These are phyloP conservation scores for Whitmania pigra DNA, from an alignment of 1,140 invertebrate genomes.

Conservation along the genomic window DNA sequence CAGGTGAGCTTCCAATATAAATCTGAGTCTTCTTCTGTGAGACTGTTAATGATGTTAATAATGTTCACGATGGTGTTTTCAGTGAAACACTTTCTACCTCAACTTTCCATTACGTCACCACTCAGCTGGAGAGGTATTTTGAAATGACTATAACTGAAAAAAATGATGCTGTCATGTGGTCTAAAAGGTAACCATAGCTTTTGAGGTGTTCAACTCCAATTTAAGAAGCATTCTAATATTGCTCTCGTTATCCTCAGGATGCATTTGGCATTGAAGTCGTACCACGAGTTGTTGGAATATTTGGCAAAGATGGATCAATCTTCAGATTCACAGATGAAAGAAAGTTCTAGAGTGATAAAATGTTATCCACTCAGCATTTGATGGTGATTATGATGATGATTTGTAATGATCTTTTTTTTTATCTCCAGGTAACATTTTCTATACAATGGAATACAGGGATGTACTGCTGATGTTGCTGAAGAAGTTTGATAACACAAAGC, in stretches of 20 bases:
- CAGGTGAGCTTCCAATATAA: conserved; percentile 49
- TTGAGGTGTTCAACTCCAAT: neutral
- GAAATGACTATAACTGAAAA: conserved; percentile 77
- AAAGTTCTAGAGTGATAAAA: conserved; percentile 60
- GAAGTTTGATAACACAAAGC: conserved; percentile 68
- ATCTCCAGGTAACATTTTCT: conserved; percentile 57
- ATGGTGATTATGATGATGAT: neutral
- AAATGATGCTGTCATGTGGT: conserved; percentile 68
- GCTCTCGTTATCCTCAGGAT: conserved; percentile 40
- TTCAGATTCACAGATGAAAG: conserved; percentile 30
- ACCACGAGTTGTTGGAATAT: conserved; percentile 53
- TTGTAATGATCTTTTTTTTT: neutral
- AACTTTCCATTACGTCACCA: conserved; percentile 82
- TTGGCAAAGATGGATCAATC: conserved; percentile 70
- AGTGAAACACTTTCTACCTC: conserved; percentile 49
- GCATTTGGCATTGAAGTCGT: conserved; percentile 62
- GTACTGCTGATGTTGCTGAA: conserved; percentile 65
- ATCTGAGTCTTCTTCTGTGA: neutral
- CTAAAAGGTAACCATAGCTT: conserved; percentile 47
- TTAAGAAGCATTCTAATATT: neutral
- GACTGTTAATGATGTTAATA: neutral
- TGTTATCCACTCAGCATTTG: conserved; percentile 38
- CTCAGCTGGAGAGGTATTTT: conserved; percentile 73
- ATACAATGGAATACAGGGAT: conserved; percentile 84
- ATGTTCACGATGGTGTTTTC: conserved; percentile 22